Percentiles rank a stretch among this genome's conserved stretches.
phyloP scores from a whole-genome alignment of 2,797 vertebrate species.

The Champsocephalus esox region DNA sequence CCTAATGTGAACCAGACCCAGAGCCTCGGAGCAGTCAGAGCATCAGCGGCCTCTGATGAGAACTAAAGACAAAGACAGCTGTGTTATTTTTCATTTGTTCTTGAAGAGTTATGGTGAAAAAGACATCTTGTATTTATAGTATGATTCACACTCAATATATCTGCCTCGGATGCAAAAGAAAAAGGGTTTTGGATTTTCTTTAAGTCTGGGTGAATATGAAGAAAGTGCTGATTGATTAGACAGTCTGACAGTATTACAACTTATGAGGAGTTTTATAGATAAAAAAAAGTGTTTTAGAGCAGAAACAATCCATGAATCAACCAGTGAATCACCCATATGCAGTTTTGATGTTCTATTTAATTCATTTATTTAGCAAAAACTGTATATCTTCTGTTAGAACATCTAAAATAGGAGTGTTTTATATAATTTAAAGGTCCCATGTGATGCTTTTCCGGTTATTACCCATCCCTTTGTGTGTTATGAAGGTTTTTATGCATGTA shows the following conservation, averaged over 20 bases:
- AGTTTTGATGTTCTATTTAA: background rate
- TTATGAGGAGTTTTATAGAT: background rate
- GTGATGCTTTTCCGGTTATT: too few relatives aligned
- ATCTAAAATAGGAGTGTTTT: background rate
- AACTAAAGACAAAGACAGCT: constrained; percentile 43
- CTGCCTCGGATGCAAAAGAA: background rate
- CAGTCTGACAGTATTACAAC: background rate
- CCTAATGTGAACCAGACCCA: constrained; percentile 81
- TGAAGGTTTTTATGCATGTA: too few relatives aligned
- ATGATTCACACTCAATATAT: background rate
- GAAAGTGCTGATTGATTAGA: background rate
- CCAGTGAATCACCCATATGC: background rate
- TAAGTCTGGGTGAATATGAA: background rate
- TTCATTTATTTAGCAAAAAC: background rate
- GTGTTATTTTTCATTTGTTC: constrained; percentile 16
- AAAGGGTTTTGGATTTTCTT: background rate
- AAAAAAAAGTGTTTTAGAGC: background rate
- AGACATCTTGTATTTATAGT: background rate
- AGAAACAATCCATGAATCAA: background rate
- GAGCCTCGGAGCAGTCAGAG: constrained; percentile 70
- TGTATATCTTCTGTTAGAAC: background rate
- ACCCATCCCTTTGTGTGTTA: too few relatives aligned
- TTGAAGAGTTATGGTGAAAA: constrained; percentile 6
- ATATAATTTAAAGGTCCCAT: background rate
- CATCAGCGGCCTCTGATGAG: constrained; percentile 72